A percentile compares a stretch with the other conserved stretches of the same genome.
Conservation (phyloP, 2,113 vertebrate species). For the Erythrocebus patas region DNA sequence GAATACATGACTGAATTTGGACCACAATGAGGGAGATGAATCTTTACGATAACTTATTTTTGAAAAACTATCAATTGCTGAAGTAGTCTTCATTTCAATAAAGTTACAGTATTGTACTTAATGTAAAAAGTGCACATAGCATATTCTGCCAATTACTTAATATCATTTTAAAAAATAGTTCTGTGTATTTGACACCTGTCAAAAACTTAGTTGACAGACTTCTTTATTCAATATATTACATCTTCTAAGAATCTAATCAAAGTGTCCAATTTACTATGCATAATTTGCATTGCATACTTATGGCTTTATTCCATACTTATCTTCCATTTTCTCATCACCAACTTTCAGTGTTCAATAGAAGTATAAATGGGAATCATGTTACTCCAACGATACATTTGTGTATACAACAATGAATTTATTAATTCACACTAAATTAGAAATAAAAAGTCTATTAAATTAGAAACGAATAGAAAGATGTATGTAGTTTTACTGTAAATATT, state of each 20-base stretch:
- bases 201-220: constrained; percentile 73
- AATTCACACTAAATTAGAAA: neutral
- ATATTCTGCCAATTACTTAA: constrained; percentile 62
- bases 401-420: neutral
- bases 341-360: constrained; percentile 53
- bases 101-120: constrained; percentile 42
- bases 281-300: constrained; percentile 75
- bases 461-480: neutral
- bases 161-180: constrained; percentile 56
- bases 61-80: neutral
- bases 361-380: constrained; percentile 47
- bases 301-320: constrained; percentile 71
- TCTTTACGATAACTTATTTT: constrained; percentile 14
- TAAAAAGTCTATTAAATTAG: neutral
- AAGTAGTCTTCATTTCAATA: neutral
- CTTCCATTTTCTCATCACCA: constrained; percentile 68
- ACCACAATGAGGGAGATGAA: neutral
- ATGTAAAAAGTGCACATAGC: constrained; percentile 23
- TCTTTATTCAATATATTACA: constrained; percentile 66
- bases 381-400: neutral
- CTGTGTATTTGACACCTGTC: constrained; percentile 70
- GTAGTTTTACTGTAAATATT: neutral
- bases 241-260: constrained; percentile 73
- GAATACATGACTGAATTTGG: neutral
- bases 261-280: constrained; percentile 78